Evolutionary conservation across 2,113 vertebrate species (phyloP), one percentile per base, ranked within the genome.

Genomic region (Peromyscus maniculatus): DNA sequence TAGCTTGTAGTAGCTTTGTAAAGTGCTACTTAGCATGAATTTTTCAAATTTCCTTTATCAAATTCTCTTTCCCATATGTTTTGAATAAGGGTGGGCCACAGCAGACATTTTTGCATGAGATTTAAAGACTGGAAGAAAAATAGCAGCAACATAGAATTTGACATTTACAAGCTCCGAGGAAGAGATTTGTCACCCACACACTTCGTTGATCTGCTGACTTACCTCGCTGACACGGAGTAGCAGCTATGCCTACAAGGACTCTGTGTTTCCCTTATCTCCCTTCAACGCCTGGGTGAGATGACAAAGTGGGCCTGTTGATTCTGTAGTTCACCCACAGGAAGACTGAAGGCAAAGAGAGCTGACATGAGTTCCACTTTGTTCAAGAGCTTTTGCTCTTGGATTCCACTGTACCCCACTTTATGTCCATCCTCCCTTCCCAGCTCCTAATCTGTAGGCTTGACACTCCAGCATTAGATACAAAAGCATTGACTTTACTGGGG

Each of bases 111-210:
- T 72, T 94, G 74, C 43, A 17, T 67, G 72, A 72, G 43, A 66
- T 72, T 77, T 91, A 52, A 83, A 93, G 36, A 59, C 24, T 72
- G 39, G n/a, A 77, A 95, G 57, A 55, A 95, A 94, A 71, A 67
- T 86, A 91, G 66, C 26, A 52, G n/a, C 78, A 87, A 5, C 82
- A 49, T 3, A 59, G 52, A 31, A 77, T 64, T 72, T 82, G 64
- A 87, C 66, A 77, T 84, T 87, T 64, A 62, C 74, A 89, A 59
- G 79, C n/a, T 94, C 79, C 24, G 39, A 39, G 55, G 28, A 93
- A 87, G 55, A 78, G 33, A 13, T 94, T 39, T 93, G 67, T 52
- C 79, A 52, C 72, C 52, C 66, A 43, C 55, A 16, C 11, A 69
- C 36, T 59, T 87, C 49, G 52, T 72, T 78, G 43, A 87, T 49